Evolutionary conservation across 2,888 invertebrate species (phyloP).

Genomic region (Pseudococcus longispinus): DNA sequence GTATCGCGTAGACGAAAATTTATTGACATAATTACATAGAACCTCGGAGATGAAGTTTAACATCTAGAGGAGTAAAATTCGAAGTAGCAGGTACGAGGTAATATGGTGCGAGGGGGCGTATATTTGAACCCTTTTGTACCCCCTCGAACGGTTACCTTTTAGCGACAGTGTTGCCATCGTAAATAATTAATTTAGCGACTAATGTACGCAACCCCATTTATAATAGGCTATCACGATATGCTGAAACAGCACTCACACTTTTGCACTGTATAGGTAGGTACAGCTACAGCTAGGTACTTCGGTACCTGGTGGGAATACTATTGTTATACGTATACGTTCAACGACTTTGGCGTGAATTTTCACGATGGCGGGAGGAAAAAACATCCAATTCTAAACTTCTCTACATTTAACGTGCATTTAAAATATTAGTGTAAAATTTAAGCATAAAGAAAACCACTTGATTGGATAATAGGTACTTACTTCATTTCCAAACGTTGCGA

Average conservation of each 20-base stretch:
- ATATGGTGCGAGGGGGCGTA: not conserved
- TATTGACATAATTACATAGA: not conserved
- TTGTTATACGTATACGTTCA: not conserved
- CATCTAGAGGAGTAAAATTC: not conserved
- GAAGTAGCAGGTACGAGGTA: not conserved
- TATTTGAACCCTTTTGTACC: not conserved
- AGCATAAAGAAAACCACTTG: not conserved
- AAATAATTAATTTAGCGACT: conserved; percentile 18
- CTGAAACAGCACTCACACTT: not conserved
- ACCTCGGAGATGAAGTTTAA: not conserved
- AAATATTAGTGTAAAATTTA: not conserved
- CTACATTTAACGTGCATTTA: not conserved
- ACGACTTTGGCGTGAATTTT: not conserved
- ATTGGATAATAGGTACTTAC: conserved; percentile 5
- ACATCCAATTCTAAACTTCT: not conserved
- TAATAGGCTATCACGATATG: not conserved
- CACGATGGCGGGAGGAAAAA: not conserved
- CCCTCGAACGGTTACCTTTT: not conserved
- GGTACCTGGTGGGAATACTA: not conserved
- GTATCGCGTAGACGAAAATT: not conserved
- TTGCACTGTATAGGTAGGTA: not conserved
- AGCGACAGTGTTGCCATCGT: conserved; percentile 13
- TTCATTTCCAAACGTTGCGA: conserved; percentile 47
- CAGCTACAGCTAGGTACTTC: not conserved
- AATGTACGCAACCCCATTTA: conserved; percentile 8